Evolutionary conservation across 2,113 vertebrate species (phyloP).

Genomic region (Psilopsiagon aymara): DNA sequence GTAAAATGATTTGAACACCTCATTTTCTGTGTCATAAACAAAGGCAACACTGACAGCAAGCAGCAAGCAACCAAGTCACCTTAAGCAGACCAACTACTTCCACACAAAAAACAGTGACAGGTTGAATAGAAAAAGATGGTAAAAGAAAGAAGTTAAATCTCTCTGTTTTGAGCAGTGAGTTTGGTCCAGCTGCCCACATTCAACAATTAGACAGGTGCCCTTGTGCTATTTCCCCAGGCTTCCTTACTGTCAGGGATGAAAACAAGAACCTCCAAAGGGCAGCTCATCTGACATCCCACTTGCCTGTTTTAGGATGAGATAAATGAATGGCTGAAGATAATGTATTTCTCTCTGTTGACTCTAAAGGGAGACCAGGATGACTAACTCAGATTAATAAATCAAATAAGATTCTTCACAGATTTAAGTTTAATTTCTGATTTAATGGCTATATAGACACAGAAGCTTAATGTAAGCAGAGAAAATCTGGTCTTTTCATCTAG

Average conservation of each 20-base stretch:
- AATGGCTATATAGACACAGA: background rate
- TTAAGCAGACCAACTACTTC: background rate
- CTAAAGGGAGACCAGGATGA: background rate
- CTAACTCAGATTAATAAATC: background rate
- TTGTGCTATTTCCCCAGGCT: background rate
- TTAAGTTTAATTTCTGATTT: background rate
- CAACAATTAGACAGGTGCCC: background rate
- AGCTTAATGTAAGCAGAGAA: background rate
- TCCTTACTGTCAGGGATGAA: background rate
- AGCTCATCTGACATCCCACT: background rate
- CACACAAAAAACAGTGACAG: background rate
- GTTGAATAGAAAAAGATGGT: background rate
- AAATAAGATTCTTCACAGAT: background rate
- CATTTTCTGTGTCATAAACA: constrained; percentile 46
- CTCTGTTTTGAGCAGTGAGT: background rate
- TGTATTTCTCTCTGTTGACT: background rate
- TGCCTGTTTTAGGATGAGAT: background rate
- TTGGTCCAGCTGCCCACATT: background rate
- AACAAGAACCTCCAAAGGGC: background rate
- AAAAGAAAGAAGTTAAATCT: background rate
- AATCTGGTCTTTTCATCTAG: background rate
- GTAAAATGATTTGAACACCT: constrained; percentile 22
- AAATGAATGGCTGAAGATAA: background rate
- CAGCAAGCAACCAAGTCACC: background rate
- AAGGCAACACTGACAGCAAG: background rate